phyloP scores from a whole-genome alignment of 2,113 vertebrate genomes.

The Oenanthe melanoleuca region DNA sequence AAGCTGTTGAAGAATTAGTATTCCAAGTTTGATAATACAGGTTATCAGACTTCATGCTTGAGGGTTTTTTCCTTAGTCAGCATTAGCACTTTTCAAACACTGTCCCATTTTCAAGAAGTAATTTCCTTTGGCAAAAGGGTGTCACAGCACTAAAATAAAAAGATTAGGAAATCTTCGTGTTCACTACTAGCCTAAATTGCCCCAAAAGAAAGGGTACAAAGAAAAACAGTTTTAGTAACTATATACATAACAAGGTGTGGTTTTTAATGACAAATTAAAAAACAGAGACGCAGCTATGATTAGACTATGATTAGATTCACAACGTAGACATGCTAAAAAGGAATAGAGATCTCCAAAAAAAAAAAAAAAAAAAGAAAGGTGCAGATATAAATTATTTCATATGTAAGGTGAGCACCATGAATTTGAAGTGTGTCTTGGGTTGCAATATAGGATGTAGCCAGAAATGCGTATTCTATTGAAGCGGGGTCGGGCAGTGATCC shows the following conservation, averaged over 20 bases:
- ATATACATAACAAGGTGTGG: background rate
- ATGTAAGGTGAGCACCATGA: background rate
- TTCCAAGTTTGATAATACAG: background rate
- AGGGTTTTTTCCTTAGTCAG: background rate
- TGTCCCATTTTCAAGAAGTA: background rate
- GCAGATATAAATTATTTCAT: background rate
- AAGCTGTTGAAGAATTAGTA: background rate
- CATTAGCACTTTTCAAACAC: background rate
- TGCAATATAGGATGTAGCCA: too few species aligned
- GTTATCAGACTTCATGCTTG: background rate
- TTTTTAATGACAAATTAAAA: background rate
- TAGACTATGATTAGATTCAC: background rate
- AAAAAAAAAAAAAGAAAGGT: background rate
- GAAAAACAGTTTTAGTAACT: background rate
- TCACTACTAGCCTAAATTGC: background rate
- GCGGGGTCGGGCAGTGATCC: too few species aligned
- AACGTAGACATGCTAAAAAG: background rate
- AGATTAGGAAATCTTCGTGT: background rate
- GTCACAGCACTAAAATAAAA: background rate
- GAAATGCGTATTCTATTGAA: too few species aligned
- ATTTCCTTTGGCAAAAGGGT: background rate
- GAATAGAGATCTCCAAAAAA: background rate
- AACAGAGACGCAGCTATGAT: background rate
- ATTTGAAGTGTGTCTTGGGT: background rate
- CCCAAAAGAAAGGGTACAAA: background rate